These are phyloP conservation scores for Cyprinella venusta DNA, from an alignment of 2,797 vertebrate genomes.

Conservation along the genomic window DNA sequence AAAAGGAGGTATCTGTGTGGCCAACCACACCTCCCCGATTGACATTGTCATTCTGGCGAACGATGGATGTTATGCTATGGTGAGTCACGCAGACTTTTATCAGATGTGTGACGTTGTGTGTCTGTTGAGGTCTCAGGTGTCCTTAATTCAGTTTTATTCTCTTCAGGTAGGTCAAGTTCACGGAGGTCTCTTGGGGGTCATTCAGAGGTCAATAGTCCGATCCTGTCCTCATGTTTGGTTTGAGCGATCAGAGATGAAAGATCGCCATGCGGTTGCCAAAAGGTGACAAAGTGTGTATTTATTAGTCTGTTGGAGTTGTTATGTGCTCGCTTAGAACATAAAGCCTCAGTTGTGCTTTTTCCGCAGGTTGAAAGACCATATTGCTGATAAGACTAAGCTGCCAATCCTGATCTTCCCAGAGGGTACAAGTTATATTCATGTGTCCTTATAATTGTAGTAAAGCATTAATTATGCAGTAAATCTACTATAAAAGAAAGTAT, in stretches of 20 bases:
- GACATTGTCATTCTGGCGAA: conserved; percentile 93
- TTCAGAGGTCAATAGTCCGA: conserved; percentile 91
- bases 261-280: conserved; percentile 89
- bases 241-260: conserved; percentile 93
- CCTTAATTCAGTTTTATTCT: conserved; percentile 9
- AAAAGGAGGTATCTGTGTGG: conserved; percentile 96
- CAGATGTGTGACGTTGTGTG: background rate
- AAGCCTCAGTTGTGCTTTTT: background rate
- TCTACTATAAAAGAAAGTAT: background rate
- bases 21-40: conserved; percentile 96
- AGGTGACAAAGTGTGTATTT: conserved; percentile 76
- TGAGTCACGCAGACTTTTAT: conserved; percentile 67
- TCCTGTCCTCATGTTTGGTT: conserved; percentile 97
- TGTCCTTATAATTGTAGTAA: background rate
- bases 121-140: conserved; percentile 6
- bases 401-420: conserved; percentile 97
- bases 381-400: conserved; percentile 88
- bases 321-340: background rate
- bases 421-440: conserved; percentile 76
- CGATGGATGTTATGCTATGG: conserved; percentile 97
- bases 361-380: conserved; percentile 86
- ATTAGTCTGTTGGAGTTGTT: background rate
- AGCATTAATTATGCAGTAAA: background rate
- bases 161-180: conserved; percentile 92
- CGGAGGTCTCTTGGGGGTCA: conserved; percentile 90